Conservation (phyloP, 2,113 vertebrate species). For the Melanocharis versteri region DNA sequence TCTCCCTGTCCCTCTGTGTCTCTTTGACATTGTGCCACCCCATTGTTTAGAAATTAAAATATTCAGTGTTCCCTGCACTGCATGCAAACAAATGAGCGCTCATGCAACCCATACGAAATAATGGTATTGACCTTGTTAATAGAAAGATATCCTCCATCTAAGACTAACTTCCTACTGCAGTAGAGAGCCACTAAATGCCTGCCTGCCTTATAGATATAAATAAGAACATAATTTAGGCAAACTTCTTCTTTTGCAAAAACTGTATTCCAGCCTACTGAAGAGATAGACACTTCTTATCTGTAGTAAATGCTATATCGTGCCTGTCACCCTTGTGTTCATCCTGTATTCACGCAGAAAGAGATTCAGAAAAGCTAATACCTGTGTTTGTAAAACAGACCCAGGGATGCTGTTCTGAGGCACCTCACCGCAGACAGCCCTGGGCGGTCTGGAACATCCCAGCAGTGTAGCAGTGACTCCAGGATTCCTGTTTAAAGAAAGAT, state of each 20-base stretch:
- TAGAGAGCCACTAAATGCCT: neutral
- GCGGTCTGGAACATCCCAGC: neutral
- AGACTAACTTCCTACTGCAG: neutral
- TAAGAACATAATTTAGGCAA: neutral
- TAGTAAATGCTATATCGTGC: neutral
- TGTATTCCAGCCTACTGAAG: neutral
- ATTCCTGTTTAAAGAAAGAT: neutral
- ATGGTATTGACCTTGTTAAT: constrained; percentile 29
- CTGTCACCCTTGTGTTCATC: neutral
- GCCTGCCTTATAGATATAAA: neutral
- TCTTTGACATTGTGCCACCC: constrained; percentile 60
- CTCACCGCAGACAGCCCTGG: neutral
- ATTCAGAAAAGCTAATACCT: neutral
- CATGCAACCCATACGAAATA: constrained; percentile 1
- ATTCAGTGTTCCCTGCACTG: neutral
- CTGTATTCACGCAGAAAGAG: neutral
- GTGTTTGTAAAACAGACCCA: neutral
- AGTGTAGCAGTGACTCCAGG: neutral
- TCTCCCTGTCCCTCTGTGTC: constrained; percentile 9
- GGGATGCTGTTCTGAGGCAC: neutral
- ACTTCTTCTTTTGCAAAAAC: neutral
- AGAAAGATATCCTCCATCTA: constrained; percentile 14
- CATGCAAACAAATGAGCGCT: constrained; percentile 9
- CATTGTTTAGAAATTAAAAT: constrained; percentile 65
- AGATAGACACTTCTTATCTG: neutral